Evolutionary conservation across 2,113 vertebrate species (phyloP), one percentile per base, ranked within the genome.

Genomic region (Hypomesus transpacificus): DNA sequence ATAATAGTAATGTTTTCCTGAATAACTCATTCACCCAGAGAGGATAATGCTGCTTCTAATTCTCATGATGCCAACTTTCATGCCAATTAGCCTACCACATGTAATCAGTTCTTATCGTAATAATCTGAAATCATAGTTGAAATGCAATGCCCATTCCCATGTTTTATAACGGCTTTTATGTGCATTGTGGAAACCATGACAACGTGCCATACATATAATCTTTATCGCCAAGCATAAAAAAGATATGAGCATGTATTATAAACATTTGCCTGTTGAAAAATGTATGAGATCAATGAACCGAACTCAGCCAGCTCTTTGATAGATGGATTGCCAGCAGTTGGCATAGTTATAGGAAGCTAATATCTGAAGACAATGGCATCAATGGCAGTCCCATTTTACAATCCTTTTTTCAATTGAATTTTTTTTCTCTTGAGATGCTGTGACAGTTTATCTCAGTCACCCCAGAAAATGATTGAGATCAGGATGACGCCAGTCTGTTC

Each of bases 401-500:
- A 50, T 65, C n/a, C 18, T 39, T 65, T 21, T 21, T 21, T 11
- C 11, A 54, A 21, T 65, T 54, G 53, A 39, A 77, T 65, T 75
- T 22, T 28, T 71, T 74, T 61, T 65, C 54, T 56, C 4, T 46
- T 26, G 34, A 78, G 61, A 65, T 6, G 60, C 61, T 70, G 66
- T 72, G 75, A 68, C 62, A 74, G 20, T 46, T 52, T 66, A 20
- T 53, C 61, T 53, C 61, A 28, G 24, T 26, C 66, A 54, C 50
- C 69, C 52, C 17, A 64, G 61, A 61, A 68, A 63, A 58, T 74
- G 62, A 75, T 73, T 31, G 61, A 70, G 66, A 60, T 75, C 59
- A 62, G 14, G 50, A 70, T 50, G 64, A 58, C 56, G 68, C 39
- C 71, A 65, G 54, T 82, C 75, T 63, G 70, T 72, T 69, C 87